Base-by-base conservation (phyloP, 2,113 vertebrate species). In the Meles meles region DNA sequence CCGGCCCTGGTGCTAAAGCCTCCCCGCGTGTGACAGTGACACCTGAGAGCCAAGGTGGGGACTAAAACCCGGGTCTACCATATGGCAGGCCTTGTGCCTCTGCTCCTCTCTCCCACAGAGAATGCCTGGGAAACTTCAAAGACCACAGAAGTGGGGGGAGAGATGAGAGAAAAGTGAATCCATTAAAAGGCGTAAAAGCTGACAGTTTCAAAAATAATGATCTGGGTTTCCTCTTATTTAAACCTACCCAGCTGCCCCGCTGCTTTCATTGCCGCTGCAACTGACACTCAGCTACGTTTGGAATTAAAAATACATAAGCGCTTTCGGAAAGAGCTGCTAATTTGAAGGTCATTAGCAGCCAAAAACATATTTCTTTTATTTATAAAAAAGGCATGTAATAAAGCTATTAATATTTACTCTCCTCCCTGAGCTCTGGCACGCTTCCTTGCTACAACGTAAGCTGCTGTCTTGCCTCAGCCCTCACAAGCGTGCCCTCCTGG, bases 291-390 rank as follows among this genome's bases (percentile, higher is more conserved):
- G 97, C 97, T 97, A 98, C 88, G 88, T 98, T 98, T 98, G 97
- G 98, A 99, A 99, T 99, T 99, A 99, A 99, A 99, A 99, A 99
- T 99, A 99, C 98, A 98, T 98, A 98, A 99, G 98, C 96, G 96
- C 98, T 99, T 98, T 98, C 97, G 86, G 96, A 97, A 98, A 99
- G 98, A 98, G 98, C 98, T 98, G 98, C 98, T 99, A 99, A 99
- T 99, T 99, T 99, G 99, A 99, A 99, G 99, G 98, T 99, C 98
- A 99, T 99, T 99, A 99, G 98, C 97, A 97, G 96, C 96, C 96
- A 61, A 97, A 99, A 98, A 97, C 93, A 97, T 98, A 97, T 97
- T 96, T 97, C 81, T 92, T 97, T 98, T 98, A 98, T 98, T 97
- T 98, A 96, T 98, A 97, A 97, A 81, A 97, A 98, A 97, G 93